Percentiles rank a stretch among this genome's conserved stretches.
These are phyloP conservation scores for Congeria kusceri DNA, from an alignment of 2,888 invertebrate species.

Conservation along the genomic window DNA sequence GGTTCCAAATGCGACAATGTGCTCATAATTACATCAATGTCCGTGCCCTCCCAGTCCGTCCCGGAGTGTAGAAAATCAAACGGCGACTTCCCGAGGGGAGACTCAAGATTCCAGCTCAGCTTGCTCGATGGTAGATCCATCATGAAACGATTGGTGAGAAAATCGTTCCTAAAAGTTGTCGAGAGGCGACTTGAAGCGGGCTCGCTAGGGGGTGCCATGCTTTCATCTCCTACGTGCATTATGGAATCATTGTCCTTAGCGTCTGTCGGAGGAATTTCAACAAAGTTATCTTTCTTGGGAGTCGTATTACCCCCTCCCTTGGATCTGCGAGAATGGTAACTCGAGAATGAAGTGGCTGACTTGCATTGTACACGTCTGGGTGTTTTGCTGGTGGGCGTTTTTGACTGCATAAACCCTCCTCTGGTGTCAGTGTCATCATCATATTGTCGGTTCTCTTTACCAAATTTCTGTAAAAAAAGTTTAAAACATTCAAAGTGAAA, in stretches of 20 bases:
- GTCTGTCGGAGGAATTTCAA: conserved; percentile 23
- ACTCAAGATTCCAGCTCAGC: conserved; percentile 58
- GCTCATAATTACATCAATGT: conserved; percentile 62
- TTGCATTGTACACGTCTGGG: not conserved
- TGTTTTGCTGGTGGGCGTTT: not conserved
- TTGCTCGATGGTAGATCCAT: conserved; percentile 59
- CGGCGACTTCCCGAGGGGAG: conserved; percentile 50
- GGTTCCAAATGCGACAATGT: too few relatives aligned
- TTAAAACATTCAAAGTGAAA: too few relatives aligned
- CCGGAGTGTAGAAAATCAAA: conserved; percentile 37
- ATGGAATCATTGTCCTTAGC: conserved; percentile 46
- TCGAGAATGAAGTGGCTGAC: not conserved
- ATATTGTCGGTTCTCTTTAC: conserved; percentile 63
- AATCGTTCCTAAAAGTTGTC: conserved; percentile 55
- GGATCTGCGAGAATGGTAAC: not conserved
- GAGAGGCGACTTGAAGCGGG: conserved; percentile 51
- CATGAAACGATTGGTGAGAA: conserved; percentile 65
- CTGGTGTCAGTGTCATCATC: conserved; percentile 60
- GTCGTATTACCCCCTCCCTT: conserved; percentile 7
- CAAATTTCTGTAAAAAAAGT: conserved; percentile 71
- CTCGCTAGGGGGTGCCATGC: conserved; percentile 44
- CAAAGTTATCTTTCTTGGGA: conserved; percentile 13
- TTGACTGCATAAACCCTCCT: not conserved
- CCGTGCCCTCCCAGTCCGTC: conserved; percentile 61
- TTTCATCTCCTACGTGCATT: conserved; percentile 36